Conservation (phyloP, 2,888 invertebrate genomes). For the Camponotus fellah region DNA sequence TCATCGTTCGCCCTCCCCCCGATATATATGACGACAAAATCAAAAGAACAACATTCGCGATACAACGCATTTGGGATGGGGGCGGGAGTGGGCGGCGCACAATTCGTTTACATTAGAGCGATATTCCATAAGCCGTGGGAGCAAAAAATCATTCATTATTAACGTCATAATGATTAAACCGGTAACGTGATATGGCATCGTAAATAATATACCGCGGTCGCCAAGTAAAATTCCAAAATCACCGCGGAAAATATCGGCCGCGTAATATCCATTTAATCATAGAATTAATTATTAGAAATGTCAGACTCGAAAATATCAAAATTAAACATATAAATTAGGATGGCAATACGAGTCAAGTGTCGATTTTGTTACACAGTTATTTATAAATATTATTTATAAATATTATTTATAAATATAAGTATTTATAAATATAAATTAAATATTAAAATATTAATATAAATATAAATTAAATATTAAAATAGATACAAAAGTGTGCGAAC, state of each 20-base stretch:
- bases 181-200: conserved; percentile 14
- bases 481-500: too few relatives aligned
- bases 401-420: too few relatives aligned
- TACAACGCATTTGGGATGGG: background rate
- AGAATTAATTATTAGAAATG: conserved; percentile 16
- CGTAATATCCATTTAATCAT: background rate
- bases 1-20: conserved; percentile 10
- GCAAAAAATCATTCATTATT: conserved; percentile 47
- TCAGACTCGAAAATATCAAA: too few relatives aligned
- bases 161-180: conserved; percentile 41
- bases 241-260: conserved; percentile 21
- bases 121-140: conserved; percentile 33
- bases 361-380: too few relatives aligned
- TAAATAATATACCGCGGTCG: conserved; percentile 32
- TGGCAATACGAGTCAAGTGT: too few relatives aligned
- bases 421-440: too few relatives aligned
- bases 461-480: too few relatives aligned
- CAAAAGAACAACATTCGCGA: conserved; percentile 61
- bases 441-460: too few relatives aligned
- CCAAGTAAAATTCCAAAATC: conserved; percentile 38
- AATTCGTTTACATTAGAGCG: conserved; percentile 16
- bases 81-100: background rate
- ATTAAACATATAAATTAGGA: too few relatives aligned
- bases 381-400: too few relatives aligned
- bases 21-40: conserved; percentile 21